Evolutionary conservation across 2,797 vertebrate genomes (phyloP).

Genomic region (Pyrrhura leucotis): DNA sequence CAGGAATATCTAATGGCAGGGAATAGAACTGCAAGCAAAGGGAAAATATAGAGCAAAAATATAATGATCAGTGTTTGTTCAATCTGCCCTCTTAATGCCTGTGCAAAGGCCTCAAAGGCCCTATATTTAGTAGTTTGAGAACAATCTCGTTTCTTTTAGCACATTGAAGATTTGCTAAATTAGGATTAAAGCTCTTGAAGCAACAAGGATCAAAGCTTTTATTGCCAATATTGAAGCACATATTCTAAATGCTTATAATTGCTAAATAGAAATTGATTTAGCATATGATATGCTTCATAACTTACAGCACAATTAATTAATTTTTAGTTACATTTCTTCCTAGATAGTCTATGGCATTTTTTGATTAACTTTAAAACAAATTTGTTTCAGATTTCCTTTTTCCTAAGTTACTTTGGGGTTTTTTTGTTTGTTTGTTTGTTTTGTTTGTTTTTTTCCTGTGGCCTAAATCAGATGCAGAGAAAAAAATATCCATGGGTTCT

Average conservation of each 20-base stretch:
- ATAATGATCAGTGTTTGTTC: background rate
- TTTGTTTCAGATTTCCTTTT: slow-evolving; percentile 36
- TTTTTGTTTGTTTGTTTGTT: background rate
- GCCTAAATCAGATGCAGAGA: background rate
- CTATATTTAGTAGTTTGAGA: slow-evolving; percentile 44
- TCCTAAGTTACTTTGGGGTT: background rate
- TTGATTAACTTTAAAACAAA: slow-evolving; percentile 66
- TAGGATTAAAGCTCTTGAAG: slow-evolving; percentile 50
- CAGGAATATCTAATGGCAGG: background rate
- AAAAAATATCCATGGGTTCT: background rate
- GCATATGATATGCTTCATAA: slow-evolving; percentile 59
- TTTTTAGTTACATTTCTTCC: slow-evolving; percentile 49
- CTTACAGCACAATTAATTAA: slow-evolving; percentile 70
- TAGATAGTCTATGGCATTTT: slow-evolving; percentile 35
- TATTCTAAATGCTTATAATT: slow-evolving; percentile 61
- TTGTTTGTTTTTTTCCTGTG: background rate
- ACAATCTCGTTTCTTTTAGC: slow-evolving; percentile 48
- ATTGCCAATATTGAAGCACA: slow-evolving; percentile 20
- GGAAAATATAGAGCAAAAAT: slow-evolving; percentile 4
- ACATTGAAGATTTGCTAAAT: slow-evolving; percentile 59
- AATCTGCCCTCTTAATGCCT: background rate
- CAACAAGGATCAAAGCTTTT: slow-evolving; percentile 62
- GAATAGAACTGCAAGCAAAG: background rate
- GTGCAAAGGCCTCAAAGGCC: slow-evolving; percentile 24
- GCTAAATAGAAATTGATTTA: slow-evolving; percentile 50